Percentiles rank a stretch among this genome's conserved stretches.
Conservation (phyloP, 2,888 invertebrate species). For the Bombyx huttoni region DNA sequence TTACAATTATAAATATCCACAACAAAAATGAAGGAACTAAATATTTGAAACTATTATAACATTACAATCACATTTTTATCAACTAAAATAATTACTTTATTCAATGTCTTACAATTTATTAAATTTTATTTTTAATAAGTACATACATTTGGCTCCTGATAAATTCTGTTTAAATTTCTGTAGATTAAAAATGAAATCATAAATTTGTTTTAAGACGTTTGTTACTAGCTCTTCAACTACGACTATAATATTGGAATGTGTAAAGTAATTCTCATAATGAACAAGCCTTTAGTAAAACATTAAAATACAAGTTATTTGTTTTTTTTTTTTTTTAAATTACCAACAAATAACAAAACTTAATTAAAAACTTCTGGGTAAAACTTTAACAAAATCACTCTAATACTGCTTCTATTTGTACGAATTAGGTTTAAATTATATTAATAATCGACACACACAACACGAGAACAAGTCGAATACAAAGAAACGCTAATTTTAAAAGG, state of each 20-base stretch:
- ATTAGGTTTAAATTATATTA: slow-evolving; percentile 49
- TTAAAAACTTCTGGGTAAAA: slow-evolving; percentile 63
- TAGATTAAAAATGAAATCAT: neutral
- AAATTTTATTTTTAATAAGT: slow-evolving; percentile 44
- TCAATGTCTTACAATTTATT: slow-evolving; percentile 47
- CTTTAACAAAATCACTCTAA: slow-evolving; percentile 73
- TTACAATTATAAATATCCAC: slow-evolving; percentile 63
- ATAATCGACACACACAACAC: slow-evolving; percentile 18
- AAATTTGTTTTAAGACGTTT: neutral
- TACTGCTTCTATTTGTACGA: slow-evolving; percentile 71
- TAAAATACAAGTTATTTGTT: slow-evolving; percentile 7
- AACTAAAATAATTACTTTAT: slow-evolving; percentile 46
- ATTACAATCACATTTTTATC: slow-evolving; percentile 56
- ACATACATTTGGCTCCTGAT: slow-evolving; percentile 66
- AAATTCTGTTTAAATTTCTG: slow-evolving; percentile 13
- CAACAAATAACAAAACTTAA: slow-evolving; percentile 71
- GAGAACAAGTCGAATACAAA: slow-evolving; percentile 46
- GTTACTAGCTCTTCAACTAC: neutral
- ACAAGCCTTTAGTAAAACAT: neutral
- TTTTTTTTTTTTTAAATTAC: slow-evolving; percentile 28
- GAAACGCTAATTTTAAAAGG: slow-evolving; percentile 4
- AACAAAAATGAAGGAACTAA: slow-evolving; percentile 70
- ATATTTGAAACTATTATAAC: slow-evolving; percentile 54
- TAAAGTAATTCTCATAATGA: neutral
- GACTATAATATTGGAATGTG: neutral